These are phyloP conservation scores for Neoitamus cyanurus DNA, from an alignment of 2,888 invertebrate species.

Conservation along the genomic window DNA sequence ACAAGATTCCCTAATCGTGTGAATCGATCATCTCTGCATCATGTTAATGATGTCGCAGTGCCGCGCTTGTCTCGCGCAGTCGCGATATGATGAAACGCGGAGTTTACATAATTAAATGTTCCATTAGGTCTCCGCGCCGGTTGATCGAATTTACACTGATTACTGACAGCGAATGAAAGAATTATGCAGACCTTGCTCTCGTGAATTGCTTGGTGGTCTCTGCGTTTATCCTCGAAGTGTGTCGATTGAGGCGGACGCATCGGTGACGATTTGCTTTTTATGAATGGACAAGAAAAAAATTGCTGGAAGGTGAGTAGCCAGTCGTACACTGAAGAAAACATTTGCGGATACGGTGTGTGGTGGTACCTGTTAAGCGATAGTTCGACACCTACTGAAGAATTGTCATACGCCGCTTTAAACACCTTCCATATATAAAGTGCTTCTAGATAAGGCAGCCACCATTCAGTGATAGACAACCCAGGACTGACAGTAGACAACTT, in stretches of 20 bases:
- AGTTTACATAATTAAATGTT: constrained; percentile 35
- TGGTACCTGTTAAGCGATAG: background rate
- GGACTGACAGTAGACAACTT: constrained; percentile 3
- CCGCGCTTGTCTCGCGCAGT: background rate
- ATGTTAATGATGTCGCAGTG: background rate
- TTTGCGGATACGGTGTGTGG: background rate
- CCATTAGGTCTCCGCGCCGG: constrained; percentile 17
- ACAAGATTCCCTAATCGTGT: constrained; percentile 7
- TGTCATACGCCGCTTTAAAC: background rate
- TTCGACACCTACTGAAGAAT: background rate
- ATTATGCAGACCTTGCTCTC: constrained; percentile 42
- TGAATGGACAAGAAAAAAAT: constrained; percentile 24
- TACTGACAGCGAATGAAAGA: constrained; percentile 23
- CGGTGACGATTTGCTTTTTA: background rate
- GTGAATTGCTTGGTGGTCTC: background rate
- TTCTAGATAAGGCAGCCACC: background rate
- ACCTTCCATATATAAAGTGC: constrained; percentile 7
- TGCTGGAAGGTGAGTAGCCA: constrained; percentile 6
- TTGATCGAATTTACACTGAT: background rate
- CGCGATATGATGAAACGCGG: background rate
- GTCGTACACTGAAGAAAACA: background rate
- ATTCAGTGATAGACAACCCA: constrained; percentile 4
- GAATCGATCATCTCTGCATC: constrained; percentile 1
- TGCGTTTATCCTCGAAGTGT: constrained; percentile 24
- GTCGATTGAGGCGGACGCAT: background rate